Base-by-base conservation (phyloP, 2,797 vertebrate species). In the Anomalospiza imberbis region DNA sequence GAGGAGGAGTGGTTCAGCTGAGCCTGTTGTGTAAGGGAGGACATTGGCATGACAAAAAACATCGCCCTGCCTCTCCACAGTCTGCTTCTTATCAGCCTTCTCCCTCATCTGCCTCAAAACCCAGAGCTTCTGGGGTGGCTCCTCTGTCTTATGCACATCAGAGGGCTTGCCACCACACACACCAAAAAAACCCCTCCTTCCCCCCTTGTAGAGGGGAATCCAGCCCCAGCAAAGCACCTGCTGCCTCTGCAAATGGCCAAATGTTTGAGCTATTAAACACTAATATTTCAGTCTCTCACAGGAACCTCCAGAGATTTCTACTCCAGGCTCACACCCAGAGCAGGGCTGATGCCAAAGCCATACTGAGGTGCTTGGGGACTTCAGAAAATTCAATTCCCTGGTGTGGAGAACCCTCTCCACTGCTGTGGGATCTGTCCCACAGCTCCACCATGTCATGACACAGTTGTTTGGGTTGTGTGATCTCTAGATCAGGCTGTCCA, bases 181-280 rank as follows among this genome's bases (percentile, higher is more conserved):
- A n/a, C 45, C 82, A 4, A 58, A 85, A 13, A 58, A 85, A 13
- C 2, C 22, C 18, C 31, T 66, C 31, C 44, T 57, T 55, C 36
- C n/a, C 16, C 25, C 5, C 40, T 62, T 3, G 0, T 2, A 10
- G 34, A 17, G 45, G 17, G 17, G 13, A 47, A 8, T 22, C 17
- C 2, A 0, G 79, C 22, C 34, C 21, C 44, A 67, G 38, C 28
- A 53, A 45, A 68, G 47, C 47, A 25, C 13, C 54, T 68, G 45
- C 40, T 68, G 54, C 47, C 29, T n/a, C 83, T 85, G 54, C 38
- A 76, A 53, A 38, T n/a, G 54, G 29, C 29, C 63, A n/a, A 14
- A 29, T 6, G 11, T 61, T 54, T 10, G 29, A n/a, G 16, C 47
- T n/a, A 12, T n/a, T 29, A 25, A 61, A 40, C 47, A 40, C 12